Evolutionary conservation across 1,140 invertebrate species (phyloP), one percentile per base, ranked within the genome.

Genomic region (Delia radicum): DNA sequence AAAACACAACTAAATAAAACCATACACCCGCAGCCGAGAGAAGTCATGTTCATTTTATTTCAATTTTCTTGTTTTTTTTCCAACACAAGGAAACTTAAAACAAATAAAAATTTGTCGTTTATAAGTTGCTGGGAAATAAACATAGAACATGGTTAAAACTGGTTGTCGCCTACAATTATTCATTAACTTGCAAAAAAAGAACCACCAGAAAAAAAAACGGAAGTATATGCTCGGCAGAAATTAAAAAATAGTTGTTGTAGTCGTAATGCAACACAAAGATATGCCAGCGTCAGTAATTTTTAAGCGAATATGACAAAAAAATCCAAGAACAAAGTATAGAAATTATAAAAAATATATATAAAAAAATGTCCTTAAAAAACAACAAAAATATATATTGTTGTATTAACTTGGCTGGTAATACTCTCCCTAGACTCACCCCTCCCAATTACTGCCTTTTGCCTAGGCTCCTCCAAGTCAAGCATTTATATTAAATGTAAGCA

Each of bases 31-130:
- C 65, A 33, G 65, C 65, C 24, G 48, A 69, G 31, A 69, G 29
- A 37, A 69, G 65, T 69, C 65, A 69, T 33, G 31, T 69, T 69
- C 65, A 69, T 69, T 69, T 8, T 29, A 69, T 33, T 69, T 29
- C 28, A 28, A 29, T 31, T 24, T 63, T 42, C 29, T 18, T 12
- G 65, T 33, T 69, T 55, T n/a, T n/a, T n/a, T n/a, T n/a, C n/a
- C n/a, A 55, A 55, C 48, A 21, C 65, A 69, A 69, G 65, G 65
- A 69, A 69, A 33, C 65, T 69, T 15, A 18, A 69, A 69, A 69
- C 65, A 69, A 69, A 69, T 69, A 69, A 24, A 69, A 69, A 69
- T 69, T 69, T 69, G 65, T 37, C 65, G 65, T 69, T 69, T 69
- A 37, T 31, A 31, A 67, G 28, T 67, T 67, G 63, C 8, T 37